Conservation (phyloP, 2,888 invertebrate species). For the Teleogryllus oceanicus region DNA sequence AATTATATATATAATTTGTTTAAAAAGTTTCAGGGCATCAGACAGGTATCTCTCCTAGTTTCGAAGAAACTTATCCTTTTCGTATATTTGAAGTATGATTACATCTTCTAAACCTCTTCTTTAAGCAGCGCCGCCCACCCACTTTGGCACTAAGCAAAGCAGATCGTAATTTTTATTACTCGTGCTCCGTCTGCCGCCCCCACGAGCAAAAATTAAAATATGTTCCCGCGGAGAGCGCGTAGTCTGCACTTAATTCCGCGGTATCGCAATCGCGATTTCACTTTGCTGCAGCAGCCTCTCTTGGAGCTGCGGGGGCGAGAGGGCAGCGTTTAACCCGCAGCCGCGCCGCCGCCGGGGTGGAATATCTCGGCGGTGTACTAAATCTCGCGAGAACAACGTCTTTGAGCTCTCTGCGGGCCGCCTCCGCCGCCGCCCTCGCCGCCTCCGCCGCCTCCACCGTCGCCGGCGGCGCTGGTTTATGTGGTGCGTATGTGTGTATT, state of each 20-base stretch:
- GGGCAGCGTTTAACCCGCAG: neutral
- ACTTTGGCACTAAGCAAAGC: neutral
- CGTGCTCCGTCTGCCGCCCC: neutral
- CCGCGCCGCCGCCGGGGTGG: neutral
- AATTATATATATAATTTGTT: too few relatives aligned
- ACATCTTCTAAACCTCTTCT: too few relatives aligned
- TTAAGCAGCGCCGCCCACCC: too few relatives aligned
- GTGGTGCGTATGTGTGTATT: conserved; percentile 18
- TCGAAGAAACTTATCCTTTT: too few relatives aligned
- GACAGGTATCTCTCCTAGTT: too few relatives aligned
- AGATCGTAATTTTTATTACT: neutral
- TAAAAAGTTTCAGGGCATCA: too few relatives aligned
- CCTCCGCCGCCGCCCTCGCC: neutral
- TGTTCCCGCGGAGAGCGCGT: neutral
- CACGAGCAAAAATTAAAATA: neutral
- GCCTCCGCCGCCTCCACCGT: neutral
- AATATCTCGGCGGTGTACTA: neutral
- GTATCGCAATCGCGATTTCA: conserved; percentile 7
- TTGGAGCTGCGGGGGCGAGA: neutral
- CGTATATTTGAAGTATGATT: too few relatives aligned
- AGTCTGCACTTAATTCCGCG: conserved; percentile 8
- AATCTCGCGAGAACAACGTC: conserved; percentile 9
- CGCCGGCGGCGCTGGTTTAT: neutral
- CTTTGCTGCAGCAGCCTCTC: neutral
- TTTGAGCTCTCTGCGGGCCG: conserved; percentile 4